Evolutionary conservation across 1,140 invertebrate genomes (phyloP), one percentile per base, ranked within the genome.

Genomic region (Orius laevigatus): DNA sequence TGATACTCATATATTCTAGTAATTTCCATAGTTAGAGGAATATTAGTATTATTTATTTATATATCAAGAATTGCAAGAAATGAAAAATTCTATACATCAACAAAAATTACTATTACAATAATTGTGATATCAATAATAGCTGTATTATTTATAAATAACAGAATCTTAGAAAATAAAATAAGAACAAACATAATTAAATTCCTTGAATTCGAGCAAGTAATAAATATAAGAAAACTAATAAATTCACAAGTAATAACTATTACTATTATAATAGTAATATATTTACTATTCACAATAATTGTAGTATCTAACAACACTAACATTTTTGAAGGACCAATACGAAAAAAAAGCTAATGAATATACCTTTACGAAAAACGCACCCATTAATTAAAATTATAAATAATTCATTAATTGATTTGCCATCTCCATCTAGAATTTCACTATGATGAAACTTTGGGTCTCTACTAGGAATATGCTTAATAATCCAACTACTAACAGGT

Each of bases 11-110:
- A 65, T 61, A 67, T 70, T 58, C 51, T 71, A 63, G 68, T 70
- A 55, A 56, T 71, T 62, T 63, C 64, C 50, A 66, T 72, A 61
- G 58, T 72, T 62, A 65, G 70, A 56, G 70, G 70, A 39, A 60
- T 72, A 64, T 58, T 72, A 66, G 62, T 72, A 53, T 50, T 72
- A 58, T 73, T 72, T 63, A 62, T 71, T 62, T 71, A 72, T 62
- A 65, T 73, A 44, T 67, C 67, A 44, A 71, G 69, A 53, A 59
- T 73, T 58, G 62, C 64, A 2, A 68, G 64, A 18, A 71, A 72
- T 65, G 61, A 70, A 68, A 63, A 67, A 64, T 69, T 70, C 60
- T n/a, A n/a, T n/a, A n/a, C n/a, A n/a, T n/a, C n/a, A n/a, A n/a
- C n/a, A n/a, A 60, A 62, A 52, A 61, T 58, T 56, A 57, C 35